These are phyloP conservation scores for Callipepla squamata DNA, from an alignment of 2,113 vertebrate species.

Conservation along the genomic window DNA sequence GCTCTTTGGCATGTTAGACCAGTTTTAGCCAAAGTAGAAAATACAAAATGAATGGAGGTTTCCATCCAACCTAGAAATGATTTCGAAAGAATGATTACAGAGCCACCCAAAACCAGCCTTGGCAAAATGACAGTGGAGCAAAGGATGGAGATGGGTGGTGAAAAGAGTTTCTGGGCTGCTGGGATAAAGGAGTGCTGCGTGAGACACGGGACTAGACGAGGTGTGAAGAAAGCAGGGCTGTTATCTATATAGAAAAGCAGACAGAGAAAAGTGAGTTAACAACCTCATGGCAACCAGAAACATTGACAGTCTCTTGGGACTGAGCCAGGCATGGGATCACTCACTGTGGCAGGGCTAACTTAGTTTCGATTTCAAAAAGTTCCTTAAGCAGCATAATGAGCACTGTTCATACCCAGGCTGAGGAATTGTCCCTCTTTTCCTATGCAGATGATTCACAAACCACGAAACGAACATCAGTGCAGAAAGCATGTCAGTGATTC, in stretches of 20 bases:
- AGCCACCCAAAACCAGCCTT: constrained; percentile 15
- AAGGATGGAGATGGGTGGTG: constrained; percentile 21
- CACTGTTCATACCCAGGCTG: not conserved
- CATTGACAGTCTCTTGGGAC: constrained; percentile 34
- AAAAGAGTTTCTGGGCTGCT: constrained; percentile 46
- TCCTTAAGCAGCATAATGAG: not conserved
- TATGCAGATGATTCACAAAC: not conserved
- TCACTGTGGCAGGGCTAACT: not conserved
- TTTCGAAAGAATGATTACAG: not conserved
- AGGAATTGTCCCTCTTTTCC: not conserved
- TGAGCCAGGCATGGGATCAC: constrained; percentile 16
- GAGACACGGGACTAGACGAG: constrained; percentile 29
- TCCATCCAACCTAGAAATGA: not conserved
- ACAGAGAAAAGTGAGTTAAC: constrained; percentile 57
- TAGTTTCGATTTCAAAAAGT: not conserved
- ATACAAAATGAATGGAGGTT: not conserved
- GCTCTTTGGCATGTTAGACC: not conserved
- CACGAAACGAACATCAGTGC: not conserved
- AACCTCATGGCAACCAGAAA: constrained; percentile 37
- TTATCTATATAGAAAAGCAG: constrained; percentile 34
- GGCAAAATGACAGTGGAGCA: not conserved
- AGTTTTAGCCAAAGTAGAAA: not conserved
- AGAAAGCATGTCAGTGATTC: not conserved
- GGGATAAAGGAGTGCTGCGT: constrained; percentile 37
- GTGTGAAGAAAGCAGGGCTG: constrained; percentile 40